These are phyloP conservation scores for Lycodopsis pacificus DNA, from an alignment of 2,797 vertebrate species.

Conservation along the genomic window DNA sequence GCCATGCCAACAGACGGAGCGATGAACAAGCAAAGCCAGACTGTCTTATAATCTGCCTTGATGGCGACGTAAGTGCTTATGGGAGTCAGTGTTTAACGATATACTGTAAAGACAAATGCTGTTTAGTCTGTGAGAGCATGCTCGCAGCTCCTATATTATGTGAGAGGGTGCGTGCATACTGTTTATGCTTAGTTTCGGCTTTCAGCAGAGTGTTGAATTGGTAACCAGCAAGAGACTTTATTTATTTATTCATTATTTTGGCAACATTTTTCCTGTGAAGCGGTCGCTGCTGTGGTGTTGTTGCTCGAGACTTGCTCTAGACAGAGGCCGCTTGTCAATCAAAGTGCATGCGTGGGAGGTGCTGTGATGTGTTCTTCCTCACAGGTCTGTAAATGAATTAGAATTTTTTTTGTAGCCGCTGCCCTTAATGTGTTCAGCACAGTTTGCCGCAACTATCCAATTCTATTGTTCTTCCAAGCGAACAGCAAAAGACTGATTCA, in stretches of 20 bases:
- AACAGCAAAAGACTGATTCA: constrained; percentile 10
- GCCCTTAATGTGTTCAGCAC: constrained; percentile 27
- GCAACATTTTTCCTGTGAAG: constrained; percentile 26
- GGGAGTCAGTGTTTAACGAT: constrained; percentile 57
- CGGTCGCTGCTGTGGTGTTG: constrained; percentile 34
- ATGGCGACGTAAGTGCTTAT: constrained; percentile 55
- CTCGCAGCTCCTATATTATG: constrained; percentile 13
- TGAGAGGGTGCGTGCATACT: neutral
- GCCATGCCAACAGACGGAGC: constrained; percentile 78
- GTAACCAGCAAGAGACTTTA: constrained; percentile 10
- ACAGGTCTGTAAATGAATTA: constrained; percentile 23
- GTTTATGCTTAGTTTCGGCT: constrained; percentile 3
- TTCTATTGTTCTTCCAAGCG: constrained; percentile 18
- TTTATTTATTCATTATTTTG: constrained; percentile 26
- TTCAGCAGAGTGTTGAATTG: constrained; percentile 24
- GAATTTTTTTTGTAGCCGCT: constrained; percentile 9
- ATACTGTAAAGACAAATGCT: constrained; percentile 48
- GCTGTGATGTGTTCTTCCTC: constrained; percentile 38
- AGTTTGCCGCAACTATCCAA: constrained; percentile 20
- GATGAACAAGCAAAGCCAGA: constrained; percentile 65
- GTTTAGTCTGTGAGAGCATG: constrained; percentile 39
- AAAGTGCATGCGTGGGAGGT: constrained; percentile 69
- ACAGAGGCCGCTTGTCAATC: constrained; percentile 67
- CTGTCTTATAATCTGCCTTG: constrained; percentile 64
- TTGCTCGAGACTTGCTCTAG: constrained; percentile 26